phyloP scores from a whole-genome alignment of 2,888 invertebrate species.

The Napeogenes sylphis region DNA sequence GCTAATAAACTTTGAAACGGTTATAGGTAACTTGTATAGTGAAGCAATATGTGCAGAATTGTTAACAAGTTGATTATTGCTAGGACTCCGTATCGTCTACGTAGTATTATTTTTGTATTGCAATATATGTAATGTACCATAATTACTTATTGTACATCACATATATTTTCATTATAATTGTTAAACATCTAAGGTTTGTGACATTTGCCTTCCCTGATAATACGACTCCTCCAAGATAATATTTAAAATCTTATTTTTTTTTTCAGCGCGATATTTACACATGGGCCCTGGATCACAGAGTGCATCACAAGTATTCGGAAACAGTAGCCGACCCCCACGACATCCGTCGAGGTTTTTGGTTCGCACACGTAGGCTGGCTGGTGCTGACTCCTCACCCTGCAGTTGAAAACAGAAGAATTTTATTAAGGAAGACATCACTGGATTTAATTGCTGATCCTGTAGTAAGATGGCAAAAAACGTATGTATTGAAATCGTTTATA shows the following conservation, averaged over 20 bases:
- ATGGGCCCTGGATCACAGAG: constrained; percentile 92
- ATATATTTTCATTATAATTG: no score
- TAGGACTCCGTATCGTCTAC: no score
- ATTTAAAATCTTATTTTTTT: constrained; percentile 7
- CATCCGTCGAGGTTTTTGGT: constrained; percentile 90
- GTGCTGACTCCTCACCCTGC: constrained; percentile 90
- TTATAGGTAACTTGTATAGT: no score
- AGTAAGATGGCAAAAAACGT: constrained; percentile 86
- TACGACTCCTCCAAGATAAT: no score
- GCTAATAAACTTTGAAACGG: no score
- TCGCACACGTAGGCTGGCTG: constrained; percentile 95
- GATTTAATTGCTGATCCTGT: constrained; percentile 85
- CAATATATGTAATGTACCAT: no score
- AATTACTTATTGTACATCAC: no score
- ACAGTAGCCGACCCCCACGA: constrained; percentile 92
- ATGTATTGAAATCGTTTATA: constrained; percentile 34
- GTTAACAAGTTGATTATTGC: no score
- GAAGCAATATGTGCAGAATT: no score
- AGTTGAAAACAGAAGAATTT: constrained; percentile 82
- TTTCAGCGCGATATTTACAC: constrained; percentile 88
- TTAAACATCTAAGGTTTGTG: no score
- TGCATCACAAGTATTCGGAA: constrained; percentile 93
- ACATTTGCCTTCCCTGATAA: no score
- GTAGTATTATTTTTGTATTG: no score
- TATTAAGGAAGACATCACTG: constrained; percentile 77